These are phyloP conservation scores for Drosophila azteca DNA, from an alignment of 1,140 invertebrate genomes.

Conservation along the genomic window DNA sequence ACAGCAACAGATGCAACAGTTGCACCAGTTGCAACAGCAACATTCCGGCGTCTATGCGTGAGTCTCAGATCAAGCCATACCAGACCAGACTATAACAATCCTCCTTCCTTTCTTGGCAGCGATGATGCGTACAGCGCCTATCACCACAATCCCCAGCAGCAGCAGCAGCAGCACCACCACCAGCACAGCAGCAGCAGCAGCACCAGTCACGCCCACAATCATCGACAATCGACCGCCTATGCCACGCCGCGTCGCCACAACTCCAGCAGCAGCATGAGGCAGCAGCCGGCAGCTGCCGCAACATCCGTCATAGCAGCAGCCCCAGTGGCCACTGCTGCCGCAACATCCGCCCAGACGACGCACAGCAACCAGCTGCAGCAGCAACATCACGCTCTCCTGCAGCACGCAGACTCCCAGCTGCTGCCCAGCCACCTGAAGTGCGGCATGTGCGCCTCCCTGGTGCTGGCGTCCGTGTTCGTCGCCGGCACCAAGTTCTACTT, in stretches of 20 bases:
- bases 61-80: no score
- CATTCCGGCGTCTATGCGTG: slow-evolving; percentile 51
- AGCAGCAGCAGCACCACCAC: slow-evolving; percentile 23
- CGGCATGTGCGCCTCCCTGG: slow-evolving; percentile 88
- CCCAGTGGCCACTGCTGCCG: slow-evolving; percentile 17
- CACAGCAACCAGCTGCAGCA: slow-evolving; percentile 66
- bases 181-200: slow-evolving; percentile 33
- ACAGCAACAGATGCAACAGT: slow-evolving; percentile 16
- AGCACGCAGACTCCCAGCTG: slow-evolving; percentile 72
- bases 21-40: slow-evolving; percentile 30
- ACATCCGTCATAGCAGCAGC: slow-evolving; percentile 19
- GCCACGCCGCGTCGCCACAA: slow-evolving; percentile 66
- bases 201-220: slow-evolving; percentile 44
- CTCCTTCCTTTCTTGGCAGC: no score
- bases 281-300: slow-evolving; percentile 24
- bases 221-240: slow-evolving; percentile 42
- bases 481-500: slow-evolving; percentile 89
- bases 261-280: slow-evolving; percentile 66
- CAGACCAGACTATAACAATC: no score
- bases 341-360: slow-evolving; percentile 25
- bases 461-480: slow-evolving; percentile 87
- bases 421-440: slow-evolving; percentile 86
- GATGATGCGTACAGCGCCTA: no score
- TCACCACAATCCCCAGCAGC: slow-evolving; percentile 27
- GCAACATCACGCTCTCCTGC: slow-evolving; percentile 61